Percentiles rank a stretch among this genome's conserved stretches.
phyloP scores from a whole-genome alignment of 2,888 invertebrate genomes.

The Lasioglossum figueresi region DNA sequence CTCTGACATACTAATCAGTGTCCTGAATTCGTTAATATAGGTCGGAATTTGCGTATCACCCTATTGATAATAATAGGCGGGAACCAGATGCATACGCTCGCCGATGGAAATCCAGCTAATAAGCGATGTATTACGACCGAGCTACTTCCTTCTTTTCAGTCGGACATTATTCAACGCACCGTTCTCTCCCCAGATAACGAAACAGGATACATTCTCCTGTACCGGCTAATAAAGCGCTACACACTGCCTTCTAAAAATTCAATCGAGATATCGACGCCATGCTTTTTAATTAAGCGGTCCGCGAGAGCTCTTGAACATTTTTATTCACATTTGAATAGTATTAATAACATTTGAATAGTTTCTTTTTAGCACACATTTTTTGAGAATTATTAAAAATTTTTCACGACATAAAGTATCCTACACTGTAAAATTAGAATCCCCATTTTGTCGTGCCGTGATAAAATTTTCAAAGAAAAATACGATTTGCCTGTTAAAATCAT shows the following conservation, averaged over 20 bases:
- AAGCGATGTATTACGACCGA: neutral
- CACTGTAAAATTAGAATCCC: neutral
- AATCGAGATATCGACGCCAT: neutral
- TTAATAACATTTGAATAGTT: neutral
- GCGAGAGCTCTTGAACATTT: neutral
- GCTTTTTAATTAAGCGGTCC: neutral
- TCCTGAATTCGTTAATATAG: conserved; percentile 19
- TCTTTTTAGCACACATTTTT: neutral
- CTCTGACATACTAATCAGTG: neutral
- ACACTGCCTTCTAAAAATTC: neutral
- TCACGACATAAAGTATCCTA: neutral
- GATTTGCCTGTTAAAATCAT: neutral
- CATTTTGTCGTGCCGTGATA: neutral
- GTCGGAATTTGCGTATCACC: conserved; percentile 12
- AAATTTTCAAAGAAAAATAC: neutral
- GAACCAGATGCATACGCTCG: neutral
- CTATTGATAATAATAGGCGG: conserved; percentile 10
- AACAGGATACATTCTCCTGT: neutral
- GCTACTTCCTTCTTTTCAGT: neutral
- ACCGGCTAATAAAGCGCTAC: neutral
- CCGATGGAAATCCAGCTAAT: conserved; percentile 1
- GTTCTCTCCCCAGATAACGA: neutral
- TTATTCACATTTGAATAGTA: neutral
- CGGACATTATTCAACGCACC: neutral
- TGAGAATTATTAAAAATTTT: neutral